A percentile compares a stretch with the other conserved stretches of the same genome.
Evolutionary conservation across 2,113 vertebrate genomes (phyloP).

Genomic region (Euleptes europaea): DNA sequence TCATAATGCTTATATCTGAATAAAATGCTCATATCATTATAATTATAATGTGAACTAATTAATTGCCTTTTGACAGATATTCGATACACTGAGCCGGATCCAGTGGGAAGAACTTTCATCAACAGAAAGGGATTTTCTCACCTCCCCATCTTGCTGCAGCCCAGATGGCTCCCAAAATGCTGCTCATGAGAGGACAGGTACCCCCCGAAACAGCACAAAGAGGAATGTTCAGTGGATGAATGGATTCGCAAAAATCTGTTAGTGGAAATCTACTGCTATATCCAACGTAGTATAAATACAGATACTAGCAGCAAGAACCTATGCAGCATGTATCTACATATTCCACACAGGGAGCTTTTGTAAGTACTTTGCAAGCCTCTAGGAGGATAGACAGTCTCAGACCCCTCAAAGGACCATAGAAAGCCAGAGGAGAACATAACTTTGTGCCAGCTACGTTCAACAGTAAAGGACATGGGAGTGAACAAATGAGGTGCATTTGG

Average conservation of each 20-base stretch:
- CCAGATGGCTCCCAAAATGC: too few species aligned
- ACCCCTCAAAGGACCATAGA: not conserved
- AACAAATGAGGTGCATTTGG: not conserved
- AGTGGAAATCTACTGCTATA: too few species aligned
- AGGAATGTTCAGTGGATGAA: too few species aligned
- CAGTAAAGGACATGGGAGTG: not conserved
- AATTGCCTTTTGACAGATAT: slow-evolving; percentile 16
- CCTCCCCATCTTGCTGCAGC: too few species aligned
- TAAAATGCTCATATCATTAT: slow-evolving; percentile 39
- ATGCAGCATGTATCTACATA: not conserved
- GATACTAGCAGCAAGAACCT: too few species aligned
- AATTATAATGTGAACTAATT: slow-evolving; percentile 23
- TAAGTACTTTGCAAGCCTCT: not conserved
- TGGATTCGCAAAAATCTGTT: too few species aligned
- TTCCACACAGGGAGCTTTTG: not conserved
- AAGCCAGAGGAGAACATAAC: not conserved
- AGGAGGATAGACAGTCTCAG: not conserved
- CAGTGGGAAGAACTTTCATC: too few species aligned
- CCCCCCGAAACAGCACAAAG: too few species aligned
- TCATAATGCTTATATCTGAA: slow-evolving; percentile 50
- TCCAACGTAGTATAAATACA: too few species aligned
- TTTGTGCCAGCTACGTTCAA: not conserved
- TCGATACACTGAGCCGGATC: not conserved
- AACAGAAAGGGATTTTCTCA: too few species aligned
- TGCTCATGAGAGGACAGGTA: too few species aligned